Conservation (phyloP, 2,888 invertebrate genomes). For the Noctua comes region DNA sequence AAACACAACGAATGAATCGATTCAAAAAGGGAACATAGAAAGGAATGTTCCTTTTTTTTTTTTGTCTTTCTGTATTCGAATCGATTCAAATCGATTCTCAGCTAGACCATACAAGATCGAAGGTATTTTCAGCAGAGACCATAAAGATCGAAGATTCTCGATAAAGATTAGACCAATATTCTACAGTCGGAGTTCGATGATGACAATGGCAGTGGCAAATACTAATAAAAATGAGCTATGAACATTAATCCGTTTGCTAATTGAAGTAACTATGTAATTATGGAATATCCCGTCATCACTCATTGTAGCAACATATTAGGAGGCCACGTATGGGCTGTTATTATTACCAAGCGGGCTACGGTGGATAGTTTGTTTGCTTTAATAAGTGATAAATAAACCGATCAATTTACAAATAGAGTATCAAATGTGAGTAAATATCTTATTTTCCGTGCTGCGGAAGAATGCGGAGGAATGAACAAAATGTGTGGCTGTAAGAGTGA, state of each 20-base stretch:
- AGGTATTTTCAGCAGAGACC: too few species aligned
- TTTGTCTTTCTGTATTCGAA: too few species aligned
- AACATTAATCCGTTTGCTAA: neutral
- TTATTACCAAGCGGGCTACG: neutral
- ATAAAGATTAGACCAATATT: too few species aligned
- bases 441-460: neutral
- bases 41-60: too few species aligned
- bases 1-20: constrained; percentile 8
- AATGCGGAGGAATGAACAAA: neutral
- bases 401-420: neutral
- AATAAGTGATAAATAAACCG: too few species aligned
- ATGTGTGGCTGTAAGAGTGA: neutral
- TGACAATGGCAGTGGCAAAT: neutral
- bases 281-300: constrained; percentile 14
- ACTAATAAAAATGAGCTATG: neutral
- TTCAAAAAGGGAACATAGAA: too few species aligned
- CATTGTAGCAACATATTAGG: constrained; percentile 5
- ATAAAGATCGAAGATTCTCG: too few species aligned
- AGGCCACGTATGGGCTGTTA: constrained; percentile 19
- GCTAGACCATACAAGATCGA: too few species aligned
- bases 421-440: neutral
- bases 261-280: constrained; percentile 2
- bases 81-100: too few species aligned
- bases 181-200: too few species aligned
- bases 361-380: too few species aligned